Base-by-base conservation (phyloP, 1,140 invertebrate genomes). In the Spodoptera litura region DNA sequence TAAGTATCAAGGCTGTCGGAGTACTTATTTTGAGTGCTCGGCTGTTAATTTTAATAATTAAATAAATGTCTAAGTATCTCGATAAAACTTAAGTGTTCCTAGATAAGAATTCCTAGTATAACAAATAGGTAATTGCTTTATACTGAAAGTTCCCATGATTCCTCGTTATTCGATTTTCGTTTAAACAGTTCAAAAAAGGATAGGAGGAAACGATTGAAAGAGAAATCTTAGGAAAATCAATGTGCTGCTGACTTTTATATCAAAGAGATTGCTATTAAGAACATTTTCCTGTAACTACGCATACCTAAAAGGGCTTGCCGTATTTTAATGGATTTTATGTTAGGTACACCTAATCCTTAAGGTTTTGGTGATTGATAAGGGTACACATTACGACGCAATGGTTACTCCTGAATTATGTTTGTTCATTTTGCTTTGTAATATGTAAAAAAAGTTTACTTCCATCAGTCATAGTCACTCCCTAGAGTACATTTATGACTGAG, bases 261-360 rank as follows among this genome's bases (percentile, higher is more conserved):
- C 2, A 49, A 9, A 10, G 38, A 64, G 35, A n/a, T n/a, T 15
- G n/a, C n/a, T 64, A 15, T 64, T 15, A 64, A 20, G 38, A 64
- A 64, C 38, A 20, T 49, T 64, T 49, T 64, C 35, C 61, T 49
- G n/a, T 44, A 64, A n/a, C 15, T 20, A 64, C 38, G 61, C n/a
- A 49, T 20, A 64, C 25, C 25, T 52, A 75, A 64, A 61, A 62
- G 25, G 59, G 58, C 59, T 75, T 25, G 15, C 25, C 73, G 73
- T 44, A 75, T 75, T 75, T 61, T 75, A 75, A 75, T 75, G 73
- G 73, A 75, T 27, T 75, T 75, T 51, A 74, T 75, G 59, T 75
- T 75, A 49, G 38, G 61, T 64, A 75, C 49, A 68, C 49, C 64
- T 75, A 64, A 64, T 75, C 73, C 51, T 74, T 56, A 64, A 64